Conservation (phyloP, 2,113 vertebrate genomes). For the Entosphenus tridentatus region DNA sequence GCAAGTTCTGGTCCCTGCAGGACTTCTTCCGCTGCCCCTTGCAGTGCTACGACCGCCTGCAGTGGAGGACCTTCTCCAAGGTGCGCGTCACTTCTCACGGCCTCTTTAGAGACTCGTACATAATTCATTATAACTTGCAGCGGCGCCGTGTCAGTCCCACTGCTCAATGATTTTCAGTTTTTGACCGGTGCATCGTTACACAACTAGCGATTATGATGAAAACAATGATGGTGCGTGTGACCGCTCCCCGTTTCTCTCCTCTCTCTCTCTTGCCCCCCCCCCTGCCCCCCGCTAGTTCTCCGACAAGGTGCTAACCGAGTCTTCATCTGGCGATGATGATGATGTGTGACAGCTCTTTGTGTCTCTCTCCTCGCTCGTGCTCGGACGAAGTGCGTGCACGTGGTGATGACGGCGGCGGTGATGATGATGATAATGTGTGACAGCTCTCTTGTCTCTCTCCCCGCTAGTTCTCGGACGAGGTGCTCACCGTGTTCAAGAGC, state of each 20-base stretch:
- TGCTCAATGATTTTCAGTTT: too few species aligned
- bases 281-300: conserved; percentile 34
- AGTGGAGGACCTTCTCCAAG: conserved; percentile 92
- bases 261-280: too few species aligned
- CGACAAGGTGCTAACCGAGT: conserved; percentile 79
- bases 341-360: neutral
- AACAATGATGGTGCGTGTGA: too few species aligned
- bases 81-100: conserved; percentile 18
- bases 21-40: conserved; percentile 93
- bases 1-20: conserved; percentile 96
- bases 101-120: too few species aligned
- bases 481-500: conserved; percentile 86
- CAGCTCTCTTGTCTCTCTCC: neutral
- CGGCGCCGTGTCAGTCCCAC: too few species aligned
- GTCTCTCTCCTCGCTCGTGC: conserved; percentile 26
- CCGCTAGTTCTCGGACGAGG: conserved; percentile 69
- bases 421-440: neutral
- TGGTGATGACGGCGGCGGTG: too few species aligned
- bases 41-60: conserved; percentile 86
- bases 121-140: too few species aligned
- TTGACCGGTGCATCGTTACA: too few species aligned
- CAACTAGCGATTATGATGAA: too few species aligned
- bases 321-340: conserved; percentile 18
- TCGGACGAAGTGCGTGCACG: conserved; percentile 67
- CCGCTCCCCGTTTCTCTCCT: too few species aligned